These are phyloP conservation scores for Pedicia rivosa DNA, from an alignment of 2,888 invertebrate genomes.

Conservation along the genomic window DNA sequence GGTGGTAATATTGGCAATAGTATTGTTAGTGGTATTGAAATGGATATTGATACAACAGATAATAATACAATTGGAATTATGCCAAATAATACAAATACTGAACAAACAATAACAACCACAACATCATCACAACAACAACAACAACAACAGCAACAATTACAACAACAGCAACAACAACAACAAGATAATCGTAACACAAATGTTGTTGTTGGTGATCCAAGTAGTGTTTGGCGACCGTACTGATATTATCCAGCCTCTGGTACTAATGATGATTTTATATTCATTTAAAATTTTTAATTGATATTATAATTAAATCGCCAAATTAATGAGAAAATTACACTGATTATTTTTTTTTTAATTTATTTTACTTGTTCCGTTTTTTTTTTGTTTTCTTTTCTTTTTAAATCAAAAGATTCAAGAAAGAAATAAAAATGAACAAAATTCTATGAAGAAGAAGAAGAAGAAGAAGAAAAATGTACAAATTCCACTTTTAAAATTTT, in stretches of 20 bases:
- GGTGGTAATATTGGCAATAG: constrained; percentile 31
- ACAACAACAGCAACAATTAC: constrained; percentile 27
- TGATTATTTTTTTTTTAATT: too few species aligned
- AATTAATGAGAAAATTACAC: too few species aligned
- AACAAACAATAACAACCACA: constrained; percentile 33
- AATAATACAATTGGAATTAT: constrained; percentile 17
- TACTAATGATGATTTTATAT: constrained; percentile 4
- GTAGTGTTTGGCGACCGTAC: constrained; percentile 62
- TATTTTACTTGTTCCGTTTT: too few species aligned
- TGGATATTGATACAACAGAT: constrained; percentile 13
- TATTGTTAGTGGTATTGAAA: constrained; percentile 34
- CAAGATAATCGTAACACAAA: constrained; percentile 9
- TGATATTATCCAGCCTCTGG: constrained; percentile 17
- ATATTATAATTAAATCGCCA: too few species aligned
- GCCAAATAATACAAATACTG: too few species aligned
- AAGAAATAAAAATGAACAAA: too few species aligned
- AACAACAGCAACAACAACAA: constrained; percentile 19
- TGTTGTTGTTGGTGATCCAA: constrained; percentile 30
- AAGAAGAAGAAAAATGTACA: too few species aligned
- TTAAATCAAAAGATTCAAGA: too few species aligned
- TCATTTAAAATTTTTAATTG: constrained; percentile 3
- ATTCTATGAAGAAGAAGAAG: too few species aligned
- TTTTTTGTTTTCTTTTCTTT: too few species aligned
- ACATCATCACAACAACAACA: constrained; percentile 26
- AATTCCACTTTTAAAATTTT: too few species aligned